These are phyloP conservation scores for Petrolisthes manimaculis DNA, from an alignment of 2,888 invertebrate genomes.

Conservation along the genomic window DNA sequence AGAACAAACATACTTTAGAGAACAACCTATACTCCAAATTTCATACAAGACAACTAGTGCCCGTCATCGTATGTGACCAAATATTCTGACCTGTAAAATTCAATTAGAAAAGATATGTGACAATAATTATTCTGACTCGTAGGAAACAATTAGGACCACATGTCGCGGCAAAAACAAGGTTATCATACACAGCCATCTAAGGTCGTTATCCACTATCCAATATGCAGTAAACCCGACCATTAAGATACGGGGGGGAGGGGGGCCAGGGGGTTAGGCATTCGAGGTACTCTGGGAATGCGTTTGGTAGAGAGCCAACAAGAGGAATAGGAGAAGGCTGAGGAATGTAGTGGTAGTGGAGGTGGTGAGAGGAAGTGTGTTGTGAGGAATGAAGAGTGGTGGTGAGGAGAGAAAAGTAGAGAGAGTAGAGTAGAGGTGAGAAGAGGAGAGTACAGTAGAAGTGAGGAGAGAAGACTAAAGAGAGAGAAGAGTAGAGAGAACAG, in stretches of 20 bases:
- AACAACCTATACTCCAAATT: too few relatives aligned
- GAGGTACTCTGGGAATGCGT: slow-evolving; percentile 5
- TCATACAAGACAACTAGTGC: too few relatives aligned
- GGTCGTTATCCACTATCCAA: slow-evolving; percentile 6
- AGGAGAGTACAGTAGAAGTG: not conserved
- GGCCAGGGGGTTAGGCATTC: not conserved
- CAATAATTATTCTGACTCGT: too few relatives aligned
- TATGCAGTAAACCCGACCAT: not conserved
- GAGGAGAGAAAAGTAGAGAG: not conserved
- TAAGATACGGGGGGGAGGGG: too few relatives aligned
- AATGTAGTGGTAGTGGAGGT: not conserved
- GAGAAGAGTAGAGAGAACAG: not conserved
- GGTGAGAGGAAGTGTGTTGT: not conserved
- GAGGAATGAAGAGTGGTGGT: not conserved
- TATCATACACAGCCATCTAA: not conserved
- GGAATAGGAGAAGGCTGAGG: not conserved
- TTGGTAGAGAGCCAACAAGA: slow-evolving; percentile 19
- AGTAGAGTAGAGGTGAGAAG: not conserved
- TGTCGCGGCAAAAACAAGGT: not conserved
- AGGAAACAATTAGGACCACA: not conserved
- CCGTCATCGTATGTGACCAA: too few relatives aligned
- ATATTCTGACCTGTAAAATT: too few relatives aligned
- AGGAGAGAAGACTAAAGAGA: not conserved
- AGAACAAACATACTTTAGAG: too few relatives aligned
- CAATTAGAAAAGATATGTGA: too few relatives aligned